These are phyloP conservation scores for Dicroscelio sp. DNA, from an alignment of 2,888 invertebrate genomes.

Conservation along the genomic window DNA sequence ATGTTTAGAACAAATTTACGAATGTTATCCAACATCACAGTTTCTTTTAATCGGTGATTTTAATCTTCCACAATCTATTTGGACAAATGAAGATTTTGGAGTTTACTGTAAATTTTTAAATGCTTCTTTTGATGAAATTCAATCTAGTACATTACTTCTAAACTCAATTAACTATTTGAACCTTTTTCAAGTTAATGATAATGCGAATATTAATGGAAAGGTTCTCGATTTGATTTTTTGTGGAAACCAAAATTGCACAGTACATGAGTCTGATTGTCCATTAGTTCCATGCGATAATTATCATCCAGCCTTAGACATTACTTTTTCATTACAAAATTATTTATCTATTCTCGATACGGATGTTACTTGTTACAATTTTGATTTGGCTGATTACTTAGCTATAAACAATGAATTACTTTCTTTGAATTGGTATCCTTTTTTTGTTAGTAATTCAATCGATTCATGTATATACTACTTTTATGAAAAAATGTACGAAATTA, in stretches of 20 bases:
- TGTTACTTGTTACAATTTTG: neutral
- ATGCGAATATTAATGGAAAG: neutral
- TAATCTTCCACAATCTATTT: neutral
- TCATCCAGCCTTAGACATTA: neutral
- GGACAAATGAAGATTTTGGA: neutral
- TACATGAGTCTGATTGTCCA: neutral
- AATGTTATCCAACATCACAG: neutral
- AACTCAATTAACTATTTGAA: neutral
- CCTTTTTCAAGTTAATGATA: neutral
- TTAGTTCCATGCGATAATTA: neutral
- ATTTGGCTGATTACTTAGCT: neutral
- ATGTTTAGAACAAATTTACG: neutral
- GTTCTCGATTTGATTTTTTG: neutral
- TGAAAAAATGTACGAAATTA: neutral
- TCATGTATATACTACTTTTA: neutral
- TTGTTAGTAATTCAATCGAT: neutral
- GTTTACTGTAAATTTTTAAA: neutral
- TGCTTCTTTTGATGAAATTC: neutral
- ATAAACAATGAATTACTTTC: neutral
- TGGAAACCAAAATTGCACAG: neutral
- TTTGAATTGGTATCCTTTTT: neutral
- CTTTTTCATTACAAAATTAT: neutral
- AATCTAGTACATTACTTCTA: neutral
- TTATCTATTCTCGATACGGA: neutral
- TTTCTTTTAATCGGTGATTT: neutral